phyloP scores from a whole-genome alignment of 2,888 invertebrate genomes.

The Andricus quercusramuli region DNA sequence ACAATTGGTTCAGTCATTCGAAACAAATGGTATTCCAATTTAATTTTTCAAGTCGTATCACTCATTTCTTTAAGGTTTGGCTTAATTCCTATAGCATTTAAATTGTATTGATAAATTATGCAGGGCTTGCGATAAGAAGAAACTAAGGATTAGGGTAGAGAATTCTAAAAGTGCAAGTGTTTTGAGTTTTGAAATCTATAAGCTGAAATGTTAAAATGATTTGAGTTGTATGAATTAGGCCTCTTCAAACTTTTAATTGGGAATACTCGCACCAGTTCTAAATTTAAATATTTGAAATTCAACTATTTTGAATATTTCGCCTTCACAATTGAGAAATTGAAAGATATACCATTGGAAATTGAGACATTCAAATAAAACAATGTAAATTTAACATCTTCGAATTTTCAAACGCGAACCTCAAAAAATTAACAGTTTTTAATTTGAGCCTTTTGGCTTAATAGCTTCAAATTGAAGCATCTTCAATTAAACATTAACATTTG shows the following conservation, averaged over 20 bases:
- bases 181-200: slow-evolving; percentile 10
- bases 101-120: background rate
- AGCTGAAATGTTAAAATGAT: background rate
- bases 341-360: too few species aligned
- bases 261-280: background rate
- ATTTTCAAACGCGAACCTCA: too few species aligned
- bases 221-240: background rate
- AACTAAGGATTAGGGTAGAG: background rate
- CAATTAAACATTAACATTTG: too few species aligned
- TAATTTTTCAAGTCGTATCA: background rate
- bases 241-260: background rate
- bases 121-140: background rate
- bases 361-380: too few species aligned
- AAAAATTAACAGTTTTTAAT: too few species aligned
- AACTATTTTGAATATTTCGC: background rate
- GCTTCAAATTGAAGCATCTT: too few species aligned
- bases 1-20: too few species aligned
- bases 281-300: background rate
- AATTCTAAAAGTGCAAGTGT: slow-evolving; percentile 5
- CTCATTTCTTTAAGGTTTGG: background rate
- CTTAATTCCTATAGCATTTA: background rate
- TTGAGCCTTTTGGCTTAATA: too few species aligned
- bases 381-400: too few species aligned
- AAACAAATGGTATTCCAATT: background rate
- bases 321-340: too few species aligned